A percentile compares a stretch with the other conserved stretches of the same genome.
Conservation (phyloP, 2,113 vertebrate genomes). For the Gymnarchus niloticus region DNA sequence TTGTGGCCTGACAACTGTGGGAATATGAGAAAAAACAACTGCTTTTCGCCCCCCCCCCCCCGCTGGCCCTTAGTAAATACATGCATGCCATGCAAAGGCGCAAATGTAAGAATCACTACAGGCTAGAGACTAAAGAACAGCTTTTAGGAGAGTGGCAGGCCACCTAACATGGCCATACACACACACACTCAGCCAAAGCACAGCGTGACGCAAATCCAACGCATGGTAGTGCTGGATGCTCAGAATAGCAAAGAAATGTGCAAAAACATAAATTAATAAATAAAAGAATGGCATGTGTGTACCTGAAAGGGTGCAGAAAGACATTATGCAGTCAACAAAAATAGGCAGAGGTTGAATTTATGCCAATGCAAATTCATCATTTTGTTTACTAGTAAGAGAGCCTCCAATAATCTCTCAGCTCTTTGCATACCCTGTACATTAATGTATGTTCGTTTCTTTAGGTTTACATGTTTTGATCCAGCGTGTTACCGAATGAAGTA, state of each 20-base stretch:
- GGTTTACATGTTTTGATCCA: neutral
- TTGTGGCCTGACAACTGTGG: slow-evolving; percentile 48
- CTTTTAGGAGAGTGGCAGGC: neutral
- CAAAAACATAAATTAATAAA: no score
- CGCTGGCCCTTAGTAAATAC: slow-evolving; percentile 37
- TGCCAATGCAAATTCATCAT: neutral
- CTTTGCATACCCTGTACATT: no score
- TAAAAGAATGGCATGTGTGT: neutral
- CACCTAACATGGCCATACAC: slow-evolving; percentile 26
- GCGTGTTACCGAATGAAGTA: neutral
- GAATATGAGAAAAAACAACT: slow-evolving; percentile 34
- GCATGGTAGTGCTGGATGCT: neutral
- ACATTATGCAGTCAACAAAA: neutral
- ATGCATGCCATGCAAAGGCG: neutral
- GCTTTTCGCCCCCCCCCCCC: slow-evolving; percentile 11
- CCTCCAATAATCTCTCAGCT: no score
- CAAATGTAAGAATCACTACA: slow-evolving; percentile 37
- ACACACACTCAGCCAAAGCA: slow-evolving; percentile 22
- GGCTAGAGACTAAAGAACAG: slow-evolving; percentile 17
- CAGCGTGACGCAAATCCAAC: no score
- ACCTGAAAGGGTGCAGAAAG: neutral
- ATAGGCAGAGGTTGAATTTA: neutral
- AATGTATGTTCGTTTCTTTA: no score
- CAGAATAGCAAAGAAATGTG: neutral
- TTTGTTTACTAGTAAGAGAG: neutral